These are phyloP conservation scores for Bombus breviceps DNA, from an alignment of 1,140 invertebrate genomes.

Conservation along the genomic window DNA sequence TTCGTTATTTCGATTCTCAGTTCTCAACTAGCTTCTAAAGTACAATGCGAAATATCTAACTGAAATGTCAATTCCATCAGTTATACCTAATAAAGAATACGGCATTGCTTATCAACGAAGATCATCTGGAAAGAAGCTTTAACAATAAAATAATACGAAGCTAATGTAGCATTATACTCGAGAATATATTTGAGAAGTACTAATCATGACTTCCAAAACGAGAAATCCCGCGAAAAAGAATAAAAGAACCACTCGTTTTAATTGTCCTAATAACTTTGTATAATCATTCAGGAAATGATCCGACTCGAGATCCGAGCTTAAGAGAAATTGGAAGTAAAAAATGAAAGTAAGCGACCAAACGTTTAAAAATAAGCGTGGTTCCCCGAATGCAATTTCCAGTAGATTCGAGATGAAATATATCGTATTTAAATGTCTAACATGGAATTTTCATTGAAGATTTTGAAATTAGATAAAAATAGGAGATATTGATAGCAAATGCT, in stretches of 20 bases:
- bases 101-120: not conserved
- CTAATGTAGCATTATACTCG: not conserved
- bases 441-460: not conserved
- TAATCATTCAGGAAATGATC: not conserved
- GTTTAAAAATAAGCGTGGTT: not conserved
- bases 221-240: not conserved
- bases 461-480: not conserved
- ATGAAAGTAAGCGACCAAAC: not conserved
- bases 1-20: not conserved
- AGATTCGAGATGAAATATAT: not conserved
- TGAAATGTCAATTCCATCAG: not conserved
- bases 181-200: not conserved
- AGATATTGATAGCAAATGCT: not conserved
- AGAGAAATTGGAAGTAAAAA: not conserved
- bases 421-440: not conserved
- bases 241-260: not conserved
- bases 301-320: not conserved
- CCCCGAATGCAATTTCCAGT: too few relatives aligned
- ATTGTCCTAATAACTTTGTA: not conserved
- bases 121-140: not conserved
- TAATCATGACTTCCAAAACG: not conserved
- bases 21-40: not conserved
- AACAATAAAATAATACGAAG: not conserved
- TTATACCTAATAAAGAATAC: too few relatives aligned
- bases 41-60: not conserved